Base-by-base conservation (phyloP, 2,113 vertebrate genomes). In the Andinoacara biseriatus region DNA sequence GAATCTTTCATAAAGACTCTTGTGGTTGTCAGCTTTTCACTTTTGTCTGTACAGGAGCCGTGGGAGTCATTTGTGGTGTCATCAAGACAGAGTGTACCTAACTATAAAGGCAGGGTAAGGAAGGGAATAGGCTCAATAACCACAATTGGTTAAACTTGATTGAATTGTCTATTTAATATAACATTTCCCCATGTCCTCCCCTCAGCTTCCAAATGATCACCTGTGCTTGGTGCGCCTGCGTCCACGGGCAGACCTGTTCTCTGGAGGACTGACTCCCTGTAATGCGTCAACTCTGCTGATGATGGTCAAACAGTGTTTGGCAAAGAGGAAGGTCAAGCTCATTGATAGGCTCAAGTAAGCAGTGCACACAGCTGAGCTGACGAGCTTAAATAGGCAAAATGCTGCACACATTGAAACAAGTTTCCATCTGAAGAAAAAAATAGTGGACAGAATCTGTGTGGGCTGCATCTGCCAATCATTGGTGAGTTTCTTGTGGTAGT, bases 221-320 rank as follows among this genome's bases (percentile, higher is more conserved):
- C 74, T 99, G 63, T 98, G 96, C 91, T 95, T 99, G 90, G 93
- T 98, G 82, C 96, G 93, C 35, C 82, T 99, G 84, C 97, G 95
- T 78, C 98, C 98, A 75, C 95, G 91, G 24, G 90, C 62, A 60
- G 89, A 96, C 86, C 95, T 99, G 5, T 99, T 99, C 93, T 95
- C 95, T 33, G 85, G 90, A 15, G 82, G 88, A 76, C 92, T 99
- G 89, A 96, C 94, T 38, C 91, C 96, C 15, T 60, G 92, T 58
- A 98, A 97, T 80, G 95, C 96, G 58, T 40, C 92, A 56, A 92
- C 94, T 14, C 96, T 99, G 92, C 60, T 99, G 83, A 89, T 96
- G 87, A 95, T 99, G 97, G 79, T 99, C 84, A 98, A 97, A 91
- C 98, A 99, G 76, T 99, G 96, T 92, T 90, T 99, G 91, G 94